Evolutionary conservation across 2,113 vertebrate species (phyloP), one percentile per base, ranked within the genome.

Genomic region (Coracopsis vasa): DNA sequence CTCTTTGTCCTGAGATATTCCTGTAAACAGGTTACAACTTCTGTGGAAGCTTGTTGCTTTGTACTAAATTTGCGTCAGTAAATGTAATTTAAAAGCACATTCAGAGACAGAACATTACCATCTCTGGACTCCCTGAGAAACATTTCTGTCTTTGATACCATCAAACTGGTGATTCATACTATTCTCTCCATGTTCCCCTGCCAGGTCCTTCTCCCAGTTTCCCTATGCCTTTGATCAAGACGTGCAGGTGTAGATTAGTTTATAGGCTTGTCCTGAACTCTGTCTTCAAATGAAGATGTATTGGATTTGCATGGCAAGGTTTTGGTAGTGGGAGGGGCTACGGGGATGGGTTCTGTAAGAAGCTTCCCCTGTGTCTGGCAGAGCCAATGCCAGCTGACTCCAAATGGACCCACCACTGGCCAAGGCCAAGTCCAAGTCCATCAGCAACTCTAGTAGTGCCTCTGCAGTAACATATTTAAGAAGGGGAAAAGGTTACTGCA

Each of bases 121-220:
- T 61, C 27, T 61, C 11, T 20, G 16, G 5, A 53, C 7, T 80
- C 7, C 9, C 28, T 67, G 39, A 73, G 44, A 73, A 88, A 47
- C 4, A 12, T 37, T 88, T 87, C 9, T 74, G 6, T 23, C 47
- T 95, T 62, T 70, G 27, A 61, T 42, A 47, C 3, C 74, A 29
- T 47, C 13, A 61, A 45, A 81, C 11, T 33, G 13, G 35, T 27
- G 3, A 1, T 65, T 84, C 48, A 37, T 45, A n/a, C 5, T 25
- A 24, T 11, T 7, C 1, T 6, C 6, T 48, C 13, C 37, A 67
- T 7, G 23, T 42, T 6, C 7, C 19, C 29, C 10, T 37, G 8
- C 8, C 6, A 29, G 4, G 16, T 81, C 8, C 8, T 7, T 50
- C 41, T 85, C 4, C 7, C 12, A 1, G 0, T 2, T 81, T 85